Evolutionary conservation across 2,113 vertebrate genomes (phyloP), one percentile per base, ranked within the genome.

Genomic region (Ammospiza nelsoni): DNA sequence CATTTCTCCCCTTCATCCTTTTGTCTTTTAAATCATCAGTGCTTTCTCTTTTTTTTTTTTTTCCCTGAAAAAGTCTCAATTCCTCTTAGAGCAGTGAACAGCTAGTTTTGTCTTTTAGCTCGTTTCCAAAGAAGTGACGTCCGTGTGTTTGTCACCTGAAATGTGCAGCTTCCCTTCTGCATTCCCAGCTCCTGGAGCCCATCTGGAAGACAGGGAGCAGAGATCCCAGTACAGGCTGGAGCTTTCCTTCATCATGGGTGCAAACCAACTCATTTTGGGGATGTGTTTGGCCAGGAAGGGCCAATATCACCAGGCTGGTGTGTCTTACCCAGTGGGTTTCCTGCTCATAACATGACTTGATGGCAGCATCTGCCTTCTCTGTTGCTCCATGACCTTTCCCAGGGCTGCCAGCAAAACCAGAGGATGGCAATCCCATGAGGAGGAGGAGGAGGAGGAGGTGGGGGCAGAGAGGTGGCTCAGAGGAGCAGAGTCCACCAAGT

Each of bases 1-100:
- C 49, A 44, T 66, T 95, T 80, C 76, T 90, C 31, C 76, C 41
- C 44, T 68, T 76, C 75, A n/a, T 69, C 51, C 49, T 15, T 83
- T 90, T 69, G 63, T 87, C 51, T 90, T 84, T 48, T 77, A 83
- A 68, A 67, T 77, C 68, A 67, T 25, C 0, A 0, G 5, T 31
- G 19, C 4, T 14, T 83, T 76, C 33, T 83, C 29, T 22, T 37
- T 25, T 63, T 37, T 57, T 63, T 63, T n/a, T 20, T 31, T 37
- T 46, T 6, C 25, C 37, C 17, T 11, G n/a, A 67, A 90, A 77
- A 82, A 90, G 23, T 59, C 82, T 80, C n/a, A 67, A 72, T 78
- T 93, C 44, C 57, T 78, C 29, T 63, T 57, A 58, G 18, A 85
- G 51, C 85, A 25, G 3, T 2, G 9, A 77, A 58, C 35, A 69